Percentiles rank a stretch among this genome's conserved stretches.
Evolutionary conservation across 1,140 invertebrate species (phyloP).

Genomic region (Hyles vespertilio): DNA sequence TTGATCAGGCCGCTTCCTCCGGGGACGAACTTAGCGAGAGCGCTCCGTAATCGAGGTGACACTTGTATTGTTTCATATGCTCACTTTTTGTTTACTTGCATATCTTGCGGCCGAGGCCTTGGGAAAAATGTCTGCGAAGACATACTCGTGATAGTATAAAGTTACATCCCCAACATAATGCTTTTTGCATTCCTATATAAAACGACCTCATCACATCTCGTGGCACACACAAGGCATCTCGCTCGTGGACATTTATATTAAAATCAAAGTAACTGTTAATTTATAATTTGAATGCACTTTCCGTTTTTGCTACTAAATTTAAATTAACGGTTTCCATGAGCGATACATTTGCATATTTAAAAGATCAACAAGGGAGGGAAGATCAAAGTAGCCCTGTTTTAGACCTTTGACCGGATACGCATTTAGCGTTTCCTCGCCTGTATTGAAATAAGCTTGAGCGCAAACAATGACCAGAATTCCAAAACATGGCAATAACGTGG

Average conservation of each 20-base stretch:
- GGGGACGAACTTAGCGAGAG: slow-evolving; percentile 6
- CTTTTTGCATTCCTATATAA: too few species aligned
- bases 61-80: slow-evolving; percentile 46
- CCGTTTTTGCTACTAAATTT: too few species aligned
- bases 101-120: slow-evolving; percentile 15
- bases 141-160: background rate
- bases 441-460: slow-evolving; percentile 61
- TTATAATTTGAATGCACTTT: too few species aligned
- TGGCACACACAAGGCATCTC: too few species aligned
- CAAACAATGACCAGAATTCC: slow-evolving; percentile 70
- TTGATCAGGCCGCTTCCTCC: slow-evolving; percentile 40
- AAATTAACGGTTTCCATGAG: too few species aligned
- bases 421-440: slow-evolving; percentile 47
- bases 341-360: too few species aligned
- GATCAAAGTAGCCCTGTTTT: slow-evolving; percentile 1
- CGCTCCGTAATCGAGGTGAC: slow-evolving; percentile 31
- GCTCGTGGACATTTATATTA: too few species aligned
- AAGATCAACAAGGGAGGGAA: background rate
- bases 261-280: too few species aligned
- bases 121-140: slow-evolving; percentile 6
- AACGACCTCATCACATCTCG: too few species aligned
- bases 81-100: slow-evolving; percentile 30
- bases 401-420: slow-evolving; percentile 54
- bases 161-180: too few species aligned
- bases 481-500: slow-evolving; percentile 63